Evolutionary conservation across 64 coral and sea anemone species (phyloP).

Genomic region (Montipora efflorescens): DNA sequence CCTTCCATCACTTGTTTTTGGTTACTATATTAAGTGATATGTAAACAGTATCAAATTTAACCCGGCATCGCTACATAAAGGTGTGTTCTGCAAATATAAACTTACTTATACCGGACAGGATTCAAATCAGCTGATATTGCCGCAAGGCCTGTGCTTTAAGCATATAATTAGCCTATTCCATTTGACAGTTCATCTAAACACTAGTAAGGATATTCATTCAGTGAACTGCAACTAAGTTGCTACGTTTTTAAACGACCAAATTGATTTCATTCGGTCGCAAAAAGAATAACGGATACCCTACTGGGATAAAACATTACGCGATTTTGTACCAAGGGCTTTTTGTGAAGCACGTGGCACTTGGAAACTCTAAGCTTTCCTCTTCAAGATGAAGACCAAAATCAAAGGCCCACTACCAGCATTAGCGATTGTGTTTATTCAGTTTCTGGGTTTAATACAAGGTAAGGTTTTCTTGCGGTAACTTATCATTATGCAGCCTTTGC

Average conservation of each 20-base stretch:
- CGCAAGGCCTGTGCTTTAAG: not conserved
- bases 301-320: not conserved
- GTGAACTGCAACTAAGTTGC: not conserved
- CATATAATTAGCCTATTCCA: not conserved
- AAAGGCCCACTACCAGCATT: not conserved
- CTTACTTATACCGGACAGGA: not conserved
- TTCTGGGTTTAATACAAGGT: slow-evolving; percentile 1
- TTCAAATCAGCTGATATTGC: not conserved
- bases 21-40: not conserved
- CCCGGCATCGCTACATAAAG: not conserved
- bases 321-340: not conserved
- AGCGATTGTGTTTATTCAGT: not conserved
- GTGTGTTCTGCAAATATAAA: not conserved
- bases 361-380: not conserved
- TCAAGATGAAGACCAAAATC: slow-evolving; percentile 6
- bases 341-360: not conserved
- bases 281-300: not conserved
- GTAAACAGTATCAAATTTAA: slow-evolving; percentile 45
- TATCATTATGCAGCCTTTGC: too few relatives aligned
- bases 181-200: not conserved
- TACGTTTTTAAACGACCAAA: not conserved
- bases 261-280: not conserved
- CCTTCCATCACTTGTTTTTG: not conserved
- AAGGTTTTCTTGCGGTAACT: not conserved
- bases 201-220: not conserved